These are phyloP conservation scores for Illadopsis cleaveri DNA, from an alignment of 2,113 vertebrate species.

Conservation along the genomic window DNA sequence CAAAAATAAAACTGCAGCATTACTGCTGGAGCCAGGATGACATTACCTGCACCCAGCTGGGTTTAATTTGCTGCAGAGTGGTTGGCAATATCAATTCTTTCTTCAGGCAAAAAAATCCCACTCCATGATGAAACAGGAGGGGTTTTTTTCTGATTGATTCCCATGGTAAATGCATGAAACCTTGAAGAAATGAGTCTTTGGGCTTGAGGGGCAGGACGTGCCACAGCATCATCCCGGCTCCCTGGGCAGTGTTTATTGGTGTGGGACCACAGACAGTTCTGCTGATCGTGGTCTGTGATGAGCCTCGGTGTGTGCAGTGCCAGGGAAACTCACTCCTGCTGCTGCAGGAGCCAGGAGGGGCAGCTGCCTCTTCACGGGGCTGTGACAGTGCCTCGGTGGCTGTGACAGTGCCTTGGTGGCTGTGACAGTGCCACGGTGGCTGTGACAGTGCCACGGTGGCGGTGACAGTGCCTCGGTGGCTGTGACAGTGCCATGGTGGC, in stretches of 20 bases:
- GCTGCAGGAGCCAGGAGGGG: not conserved
- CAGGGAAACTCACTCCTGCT: not conserved
- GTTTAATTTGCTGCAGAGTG: not conserved
- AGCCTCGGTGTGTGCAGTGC: not conserved
- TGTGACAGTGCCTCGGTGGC: fast-evolving
- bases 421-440: fast-evolving
- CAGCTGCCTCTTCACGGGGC: fast-evolving
- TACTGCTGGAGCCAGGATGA: not conserved
- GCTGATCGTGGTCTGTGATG: fast-evolving
- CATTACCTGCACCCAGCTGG: not conserved
- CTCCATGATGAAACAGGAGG: not conserved
- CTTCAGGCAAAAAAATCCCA: not conserved
- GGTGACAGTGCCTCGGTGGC: fast-evolving
- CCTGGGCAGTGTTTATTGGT: not conserved
- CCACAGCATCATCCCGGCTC: not conserved
- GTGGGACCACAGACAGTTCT: not conserved
- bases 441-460: fast-evolving
- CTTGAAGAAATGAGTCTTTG: not conserved
- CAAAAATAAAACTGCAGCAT: not conserved
- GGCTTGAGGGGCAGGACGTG: not conserved
- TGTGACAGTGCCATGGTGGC: not conserved
- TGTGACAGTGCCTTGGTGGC: fast-evolving
- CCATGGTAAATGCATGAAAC: not conserved
- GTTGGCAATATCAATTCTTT: not conserved
- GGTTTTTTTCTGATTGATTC: not conserved